phyloP scores from a whole-genome alignment of 1,140 invertebrate genomes.

The Drosophila tristis region DNA sequence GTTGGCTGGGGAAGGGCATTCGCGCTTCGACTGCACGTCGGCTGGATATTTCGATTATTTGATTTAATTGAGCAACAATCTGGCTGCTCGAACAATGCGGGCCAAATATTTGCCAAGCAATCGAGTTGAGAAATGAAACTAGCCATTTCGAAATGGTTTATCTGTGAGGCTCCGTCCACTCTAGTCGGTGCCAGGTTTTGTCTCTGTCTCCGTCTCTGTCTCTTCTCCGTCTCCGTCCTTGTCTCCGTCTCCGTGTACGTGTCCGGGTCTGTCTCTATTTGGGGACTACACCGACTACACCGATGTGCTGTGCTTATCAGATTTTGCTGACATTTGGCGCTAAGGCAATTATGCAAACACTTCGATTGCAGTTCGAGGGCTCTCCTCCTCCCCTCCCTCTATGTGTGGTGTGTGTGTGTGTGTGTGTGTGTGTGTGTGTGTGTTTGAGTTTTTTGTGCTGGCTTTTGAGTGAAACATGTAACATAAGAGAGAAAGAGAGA shows the following conservation, averaged over 20 bases:
- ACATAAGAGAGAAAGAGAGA: constrained; percentile 45
- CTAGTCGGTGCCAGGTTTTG: constrained; percentile 28
- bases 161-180: constrained; percentile 46
- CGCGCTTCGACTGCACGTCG: constrained; percentile 4
- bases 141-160: constrained; percentile 68
- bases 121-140: constrained; percentile 74
- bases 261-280: constrained; percentile 3
- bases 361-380: constrained; percentile 18
- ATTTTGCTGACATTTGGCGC: constrained; percentile 11
- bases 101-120: constrained; percentile 77
- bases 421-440: constrained; percentile 17
- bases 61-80: constrained; percentile 58
- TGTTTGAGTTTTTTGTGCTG: constrained; percentile 44
- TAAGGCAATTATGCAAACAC: constrained; percentile 40
- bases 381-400: constrained; percentile 1
- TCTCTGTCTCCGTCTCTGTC: neutral
- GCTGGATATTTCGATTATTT: constrained; percentile 31
- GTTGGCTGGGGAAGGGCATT: constrained; percentile 14
- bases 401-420: too few relatives aligned
- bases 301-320: constrained; percentile 20
- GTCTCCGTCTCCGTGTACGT: constrained; percentile 1
- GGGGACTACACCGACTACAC: neutral
- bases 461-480: constrained; percentile 53
- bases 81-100: constrained; percentile 66
- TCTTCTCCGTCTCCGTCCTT: neutral